Percentiles rank a stretch among this genome's conserved stretches.
These are phyloP conservation scores for Spinibarbus caldwelli DNA, from an alignment of 2,797 vertebrate species.

Conservation along the genomic window DNA sequence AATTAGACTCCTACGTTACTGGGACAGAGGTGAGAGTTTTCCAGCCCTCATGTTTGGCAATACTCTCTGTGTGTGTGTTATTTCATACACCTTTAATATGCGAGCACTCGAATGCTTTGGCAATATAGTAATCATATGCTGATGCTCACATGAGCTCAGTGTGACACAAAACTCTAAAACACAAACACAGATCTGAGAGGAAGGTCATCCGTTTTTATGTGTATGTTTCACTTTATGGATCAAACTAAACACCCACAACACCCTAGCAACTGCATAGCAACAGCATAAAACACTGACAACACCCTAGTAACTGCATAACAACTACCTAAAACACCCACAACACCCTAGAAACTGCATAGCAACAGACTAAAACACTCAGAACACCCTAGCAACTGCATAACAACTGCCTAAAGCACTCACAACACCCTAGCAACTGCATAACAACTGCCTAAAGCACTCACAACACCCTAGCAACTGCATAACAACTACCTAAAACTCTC, in stretches of 20 bases:
- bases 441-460: too few species aligned
- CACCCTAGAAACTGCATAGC: background rate
- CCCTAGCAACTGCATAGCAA: too few species aligned
- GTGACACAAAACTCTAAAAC: background rate
- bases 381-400: too few species aligned
- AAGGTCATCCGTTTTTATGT: background rate
- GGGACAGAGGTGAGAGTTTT: conserved; percentile 77
- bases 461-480: too few species aligned
- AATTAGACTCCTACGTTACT: conserved; percentile 61
- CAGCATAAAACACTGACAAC: too few species aligned
- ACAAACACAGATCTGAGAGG: background rate
- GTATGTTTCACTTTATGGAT: background rate
- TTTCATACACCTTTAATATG: conserved; percentile 21
- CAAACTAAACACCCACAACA: too few species aligned
- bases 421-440: too few species aligned
- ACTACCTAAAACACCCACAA: too few species aligned
- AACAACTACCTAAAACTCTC: too few species aligned
- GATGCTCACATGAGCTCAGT: conserved; percentile 9
- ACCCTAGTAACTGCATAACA: too few species aligned
- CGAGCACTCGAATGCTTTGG: background rate
- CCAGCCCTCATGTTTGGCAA: conserved; percentile 70
- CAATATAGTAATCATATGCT: background rate
- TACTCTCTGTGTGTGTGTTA: background rate
- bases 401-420: background rate
- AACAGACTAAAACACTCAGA: background rate